Conservation (phyloP, 2,888 invertebrate species). For the Drosophila imparisetae region DNA sequence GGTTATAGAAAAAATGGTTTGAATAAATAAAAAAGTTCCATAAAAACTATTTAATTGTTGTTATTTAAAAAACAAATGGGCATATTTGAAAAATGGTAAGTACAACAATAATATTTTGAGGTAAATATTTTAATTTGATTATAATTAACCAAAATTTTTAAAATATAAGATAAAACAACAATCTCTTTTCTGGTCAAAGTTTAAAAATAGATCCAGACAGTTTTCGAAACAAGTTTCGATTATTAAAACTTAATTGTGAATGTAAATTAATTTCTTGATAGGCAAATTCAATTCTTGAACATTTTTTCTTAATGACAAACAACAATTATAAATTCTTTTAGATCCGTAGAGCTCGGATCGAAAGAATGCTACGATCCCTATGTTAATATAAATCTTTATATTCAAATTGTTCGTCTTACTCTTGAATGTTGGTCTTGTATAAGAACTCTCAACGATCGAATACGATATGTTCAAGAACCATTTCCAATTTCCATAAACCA, state of each 20-base stretch:
- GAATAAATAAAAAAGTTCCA: conserved; percentile 59
- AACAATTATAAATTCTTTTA: too few species aligned
- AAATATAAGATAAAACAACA: neutral
- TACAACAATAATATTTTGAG: neutral
- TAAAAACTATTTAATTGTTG: neutral
- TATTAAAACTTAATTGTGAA: neutral
- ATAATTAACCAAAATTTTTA: neutral
- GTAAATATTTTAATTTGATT: neutral
- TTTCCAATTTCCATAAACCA: too few species aligned
- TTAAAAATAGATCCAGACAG: neutral
- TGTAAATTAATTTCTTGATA: neutral
- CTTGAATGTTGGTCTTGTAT: neutral
- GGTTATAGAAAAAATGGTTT: conserved; percentile 66
- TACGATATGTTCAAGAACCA: too few species aligned
- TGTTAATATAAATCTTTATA: neutral
- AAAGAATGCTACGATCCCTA: neutral
- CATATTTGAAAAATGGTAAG: neutral
- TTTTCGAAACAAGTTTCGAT: neutral
- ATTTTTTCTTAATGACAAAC: neutral
- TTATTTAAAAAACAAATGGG: neutral
- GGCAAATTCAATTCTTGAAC: neutral
- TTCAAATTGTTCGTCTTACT: neutral
- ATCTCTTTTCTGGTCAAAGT: neutral
- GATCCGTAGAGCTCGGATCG: neutral
- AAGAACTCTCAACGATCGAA: too few species aligned